These are phyloP conservation scores for Myathropa florea DNA, from an alignment of 2,888 invertebrate genomes.

Conservation along the genomic window DNA sequence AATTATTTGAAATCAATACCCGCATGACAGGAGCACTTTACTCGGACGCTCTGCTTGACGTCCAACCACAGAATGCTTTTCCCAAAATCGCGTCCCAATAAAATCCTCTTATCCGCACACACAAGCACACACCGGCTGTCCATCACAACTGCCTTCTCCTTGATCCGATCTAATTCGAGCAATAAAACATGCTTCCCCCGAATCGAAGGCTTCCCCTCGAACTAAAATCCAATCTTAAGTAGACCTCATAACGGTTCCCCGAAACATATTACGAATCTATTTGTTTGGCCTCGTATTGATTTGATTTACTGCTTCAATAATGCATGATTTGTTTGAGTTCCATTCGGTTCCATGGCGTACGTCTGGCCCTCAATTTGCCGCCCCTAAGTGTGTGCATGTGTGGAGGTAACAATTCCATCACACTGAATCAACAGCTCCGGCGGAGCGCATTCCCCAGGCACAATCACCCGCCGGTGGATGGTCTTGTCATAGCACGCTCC, in stretches of 20 bases:
- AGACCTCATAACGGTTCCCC: constrained; percentile 22
- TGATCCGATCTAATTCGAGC: constrained; percentile 22
- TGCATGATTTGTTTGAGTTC: constrained; percentile 56
- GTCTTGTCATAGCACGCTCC: neutral
- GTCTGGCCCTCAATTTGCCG: constrained; percentile 26
- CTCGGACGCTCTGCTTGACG: neutral
- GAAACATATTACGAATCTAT: constrained; percentile 55
- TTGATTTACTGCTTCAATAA: constrained; percentile 68
- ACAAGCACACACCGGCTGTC: neutral
- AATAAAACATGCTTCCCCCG: constrained; percentile 31
- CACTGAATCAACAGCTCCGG: constrained; percentile 59
- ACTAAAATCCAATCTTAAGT: constrained; percentile 11
- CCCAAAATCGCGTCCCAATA: neutral
- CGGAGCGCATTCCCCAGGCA: neutral
- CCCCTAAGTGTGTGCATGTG: neutral
- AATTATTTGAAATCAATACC: neutral
- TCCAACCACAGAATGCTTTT: constrained; percentile 1
- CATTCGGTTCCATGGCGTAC: neutral
- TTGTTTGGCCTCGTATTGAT: constrained; percentile 62
- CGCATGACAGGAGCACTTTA: neutral
- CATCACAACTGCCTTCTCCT: constrained; percentile 4
- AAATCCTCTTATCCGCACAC: neutral
- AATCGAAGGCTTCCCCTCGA: constrained; percentile 6
- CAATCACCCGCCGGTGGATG: neutral
- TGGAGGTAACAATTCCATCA: constrained; percentile 62